Evolutionary conservation across 2,888 invertebrate species (phyloP).

Genomic region (Drosophila pseudotakahashii): DNA sequence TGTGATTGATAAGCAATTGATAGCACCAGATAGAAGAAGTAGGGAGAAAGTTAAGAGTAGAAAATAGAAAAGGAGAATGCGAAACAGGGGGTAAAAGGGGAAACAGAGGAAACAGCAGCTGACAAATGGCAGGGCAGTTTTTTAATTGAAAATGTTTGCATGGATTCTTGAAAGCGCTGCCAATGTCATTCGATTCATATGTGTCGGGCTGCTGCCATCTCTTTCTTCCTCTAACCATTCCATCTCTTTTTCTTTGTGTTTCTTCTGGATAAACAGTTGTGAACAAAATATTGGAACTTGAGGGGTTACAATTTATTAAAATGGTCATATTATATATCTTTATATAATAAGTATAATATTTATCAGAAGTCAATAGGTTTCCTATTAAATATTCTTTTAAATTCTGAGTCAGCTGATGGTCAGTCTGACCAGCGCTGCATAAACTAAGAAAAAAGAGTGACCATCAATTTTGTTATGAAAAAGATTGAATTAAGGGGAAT

Average conservation of each 20-base stretch:
- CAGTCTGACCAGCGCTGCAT: too few relatives aligned
- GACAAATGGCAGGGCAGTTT: constrained; percentile 76
- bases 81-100: neutral
- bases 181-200: constrained; percentile 58
- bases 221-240: neutral
- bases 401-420: too few relatives aligned
- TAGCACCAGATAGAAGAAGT: constrained; percentile 35
- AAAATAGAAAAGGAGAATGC: neutral
- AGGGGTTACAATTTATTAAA: neutral
- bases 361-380: too few relatives aligned
- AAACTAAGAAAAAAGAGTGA: neutral
- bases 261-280: neutral
- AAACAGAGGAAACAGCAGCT: constrained; percentile 16
- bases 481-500: too few relatives aligned
- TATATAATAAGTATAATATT: too few relatives aligned
- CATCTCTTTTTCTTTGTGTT: neutral
- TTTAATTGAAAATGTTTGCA: constrained; percentile 79
- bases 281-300: neutral
- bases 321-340: too few relatives aligned
- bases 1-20: constrained; percentile 77
- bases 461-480: too few relatives aligned
- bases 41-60: constrained; percentile 4
- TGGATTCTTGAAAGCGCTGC: constrained; percentile 67
- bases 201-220: constrained; percentile 10
- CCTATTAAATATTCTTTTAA: too few relatives aligned